Base-by-base conservation (phyloP, 2,113 vertebrate species). In the Haplochromis burtoni region DNA sequence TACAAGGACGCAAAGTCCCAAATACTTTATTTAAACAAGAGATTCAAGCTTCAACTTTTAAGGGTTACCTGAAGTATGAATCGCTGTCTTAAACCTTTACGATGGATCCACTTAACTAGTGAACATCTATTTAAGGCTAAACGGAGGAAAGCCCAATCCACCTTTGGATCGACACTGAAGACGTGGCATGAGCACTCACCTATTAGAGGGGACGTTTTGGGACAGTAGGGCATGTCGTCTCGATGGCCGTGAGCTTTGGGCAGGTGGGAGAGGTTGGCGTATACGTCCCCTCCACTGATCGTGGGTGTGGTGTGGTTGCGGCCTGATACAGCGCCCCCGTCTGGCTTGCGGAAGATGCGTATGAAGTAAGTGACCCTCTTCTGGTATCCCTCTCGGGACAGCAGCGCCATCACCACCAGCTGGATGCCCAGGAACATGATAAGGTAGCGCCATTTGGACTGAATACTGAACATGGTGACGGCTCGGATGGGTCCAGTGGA, bases 401-500 rank as follows among this genome's bases (percentile, higher is more conserved):
- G 95, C 71, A 98, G 84, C 0, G 95, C 96, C 96, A 97, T 95
- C 54, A 97, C 93, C 14, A 97, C 96, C 86, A 98, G 90, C 93
- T 97, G 96, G 45, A 97, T 95, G 33, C 96, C 96, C 85, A 97
- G 90, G 86, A 97, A 94, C 92, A 97, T 93, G 80, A 97, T 91
- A 81, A 97, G 85, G 90, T 96, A 95, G 33, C 96, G 96, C 95
- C 94, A 96, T 90, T 96, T 97, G 83, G 97, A 95, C 88, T 96
- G 95, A 21, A 97, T 84, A 4, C 85, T 87, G 63, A 89, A 10
- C 93, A 95, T 95, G 94, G 82, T 10, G 93, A 71, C 4, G 1
- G 78, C 24, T 17, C 5, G 6, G 49, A 21, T 9, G 26, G 16
- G 14, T 45, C 38, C 38, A 0, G 21, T 0, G 14, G 71, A 29